Evolutionary conservation across 2,888 invertebrate species (phyloP), one percentile per base, ranked within the genome.

Genomic region (Metalampra italica): DNA sequence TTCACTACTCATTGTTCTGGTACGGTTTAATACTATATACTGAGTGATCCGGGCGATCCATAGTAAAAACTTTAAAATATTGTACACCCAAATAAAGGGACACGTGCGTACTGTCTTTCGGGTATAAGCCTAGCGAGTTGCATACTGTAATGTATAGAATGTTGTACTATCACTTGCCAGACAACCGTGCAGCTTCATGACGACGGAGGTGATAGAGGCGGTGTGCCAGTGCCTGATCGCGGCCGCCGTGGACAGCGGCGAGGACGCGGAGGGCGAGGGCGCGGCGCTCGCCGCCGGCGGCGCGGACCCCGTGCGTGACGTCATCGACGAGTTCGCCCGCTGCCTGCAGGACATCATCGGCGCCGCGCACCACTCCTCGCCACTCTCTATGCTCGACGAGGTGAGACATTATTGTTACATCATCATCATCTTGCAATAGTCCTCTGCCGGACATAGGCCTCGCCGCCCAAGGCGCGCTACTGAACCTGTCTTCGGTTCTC

Each of bases 221-320:
- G 98, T 98, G 9, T 96, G 97, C 69, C 95, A 97, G 73, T 98
- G 99, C 79, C 91, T 99, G 75, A 89, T 99, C 70, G 97, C 98
- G n/a, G 96, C 97, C 68, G 96, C 97, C 4, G 95, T 94, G 64
- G 95, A 95, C 1, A 39, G 9, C 72, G 93, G 93, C 42, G 95
- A 70, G 93, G 94, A 92, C 30, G 32, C 94, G 90, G 22, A 22
- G 22, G 22, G 5, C 3, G 22, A 22, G 22, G 3, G 22, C 22
- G 95, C 67, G 93, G 94, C 95, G 7, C 94, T 94, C 66, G 94
- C 94, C 95, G 5, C 94, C 94, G 2, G 14, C 64, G 38, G 48
- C 11, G 60, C 56, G 90, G 96, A 78, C 62, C 71, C 94, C 64
- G 92, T 94, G 71, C 87, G 92, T 43, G 91, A 94, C 69, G 94